A percentile compares a stretch with the other conserved stretches of the same genome.
These are phyloP conservation scores for Scaptomyza tumidula DNA, from an alignment of 2,888 invertebrate species.

Conservation along the genomic window DNA sequence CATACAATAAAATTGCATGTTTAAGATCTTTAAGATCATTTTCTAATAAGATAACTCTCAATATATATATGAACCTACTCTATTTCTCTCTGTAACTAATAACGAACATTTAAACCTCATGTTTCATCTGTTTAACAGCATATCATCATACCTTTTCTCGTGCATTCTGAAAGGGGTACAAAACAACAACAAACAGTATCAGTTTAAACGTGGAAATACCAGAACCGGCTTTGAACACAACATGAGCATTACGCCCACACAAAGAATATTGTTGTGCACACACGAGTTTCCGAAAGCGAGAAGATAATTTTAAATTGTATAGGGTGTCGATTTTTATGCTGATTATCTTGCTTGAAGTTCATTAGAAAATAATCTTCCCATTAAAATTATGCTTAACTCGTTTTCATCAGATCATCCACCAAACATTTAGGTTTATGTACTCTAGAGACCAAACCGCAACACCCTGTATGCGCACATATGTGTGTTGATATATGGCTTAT, in stretches of 20 bases:
- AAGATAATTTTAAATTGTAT: constrained; percentile 7
- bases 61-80: no score
- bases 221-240: constrained; percentile 15
- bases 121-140: no score
- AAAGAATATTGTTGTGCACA: constrained; percentile 4
- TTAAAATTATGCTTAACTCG: background rate
- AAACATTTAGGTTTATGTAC: background rate
- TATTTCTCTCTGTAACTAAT: no score
- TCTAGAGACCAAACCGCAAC: background rate
- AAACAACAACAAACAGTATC: constrained; percentile 21
- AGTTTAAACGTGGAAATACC: constrained; percentile 21
- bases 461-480: constrained; percentile 17
- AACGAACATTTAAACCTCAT: no score
- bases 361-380: background rate
- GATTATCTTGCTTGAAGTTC: no score
- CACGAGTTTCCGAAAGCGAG: background rate
- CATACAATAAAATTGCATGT: no score
- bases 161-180: background rate
- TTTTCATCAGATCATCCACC: background rate
- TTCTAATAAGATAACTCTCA: no score
- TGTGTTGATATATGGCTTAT: constrained; percentile 13
- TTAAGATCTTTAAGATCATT: no score
- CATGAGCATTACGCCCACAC: constrained; percentile 28
- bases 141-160: no score
- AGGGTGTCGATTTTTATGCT: constrained; percentile 1